Percentiles rank a stretch among this genome's conserved stretches.
Evolutionary conservation across 2,113 vertebrate species (phyloP).

Genomic region (Leucopsar rothschildi): DNA sequence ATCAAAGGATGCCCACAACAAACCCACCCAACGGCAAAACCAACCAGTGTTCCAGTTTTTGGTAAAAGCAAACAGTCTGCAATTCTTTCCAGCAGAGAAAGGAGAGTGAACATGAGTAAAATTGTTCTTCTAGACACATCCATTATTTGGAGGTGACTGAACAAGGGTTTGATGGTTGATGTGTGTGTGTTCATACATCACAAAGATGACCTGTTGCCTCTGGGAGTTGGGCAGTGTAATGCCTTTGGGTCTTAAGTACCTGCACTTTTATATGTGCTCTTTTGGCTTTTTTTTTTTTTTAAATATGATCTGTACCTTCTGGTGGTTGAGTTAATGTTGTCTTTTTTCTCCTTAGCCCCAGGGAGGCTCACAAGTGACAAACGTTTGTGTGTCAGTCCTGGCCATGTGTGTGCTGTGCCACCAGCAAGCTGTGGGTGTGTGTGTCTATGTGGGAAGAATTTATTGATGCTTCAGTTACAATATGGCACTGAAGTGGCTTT

Average conservation of each 20-base stretch:
- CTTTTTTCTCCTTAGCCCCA: background rate
- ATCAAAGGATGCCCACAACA: background rate
- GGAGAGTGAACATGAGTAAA: background rate
- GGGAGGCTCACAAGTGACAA: background rate
- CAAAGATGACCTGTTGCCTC: background rate
- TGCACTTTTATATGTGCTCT: background rate
- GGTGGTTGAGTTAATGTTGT: background rate
- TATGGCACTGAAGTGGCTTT: background rate
- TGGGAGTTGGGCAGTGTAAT: background rate
- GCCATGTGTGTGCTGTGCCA: background rate
- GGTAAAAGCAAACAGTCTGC: background rate
- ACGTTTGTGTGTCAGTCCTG: background rate
- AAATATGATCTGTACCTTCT: background rate
- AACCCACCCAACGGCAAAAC: background rate
- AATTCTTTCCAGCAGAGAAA: background rate
- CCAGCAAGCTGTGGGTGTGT: background rate
- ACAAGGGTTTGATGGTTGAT: background rate
- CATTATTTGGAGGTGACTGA: background rate
- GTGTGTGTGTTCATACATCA: rapidly evolving
- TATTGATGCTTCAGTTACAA: background rate
- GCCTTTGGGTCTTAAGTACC: background rate
- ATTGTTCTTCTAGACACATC: background rate
- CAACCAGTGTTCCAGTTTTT: background rate
- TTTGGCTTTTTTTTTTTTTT: background rate
- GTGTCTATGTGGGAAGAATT: background rate